Evolutionary conservation across 2,113 vertebrate species (phyloP).

Genomic region (Heterotis niloticus): DNA sequence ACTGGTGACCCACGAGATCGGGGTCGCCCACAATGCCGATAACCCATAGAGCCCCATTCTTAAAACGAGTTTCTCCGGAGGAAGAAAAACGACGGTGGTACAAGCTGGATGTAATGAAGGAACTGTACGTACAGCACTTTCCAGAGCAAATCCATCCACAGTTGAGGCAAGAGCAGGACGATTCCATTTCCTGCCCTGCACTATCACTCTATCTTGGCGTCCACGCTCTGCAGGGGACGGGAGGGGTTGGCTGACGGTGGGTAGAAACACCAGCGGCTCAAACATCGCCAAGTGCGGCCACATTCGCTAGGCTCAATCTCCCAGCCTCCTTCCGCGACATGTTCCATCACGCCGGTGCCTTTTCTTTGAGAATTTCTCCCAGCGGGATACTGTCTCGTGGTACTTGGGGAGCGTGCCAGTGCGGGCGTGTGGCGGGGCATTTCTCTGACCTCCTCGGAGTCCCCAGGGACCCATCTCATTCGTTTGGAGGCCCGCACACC

Average conservation of each 20-base stretch:
- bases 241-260: neutral
- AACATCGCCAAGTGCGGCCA: neutral
- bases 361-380: constrained; percentile 24
- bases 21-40: constrained; percentile 34
- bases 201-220: neutral
- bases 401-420: neutral
- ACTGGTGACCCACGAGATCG: constrained; percentile 31
- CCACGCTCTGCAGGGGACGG: neutral
- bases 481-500: neutral
- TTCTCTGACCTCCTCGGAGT: constrained; percentile 8
- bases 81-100: too few species aligned
- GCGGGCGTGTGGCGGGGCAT: neutral
- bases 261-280: neutral
- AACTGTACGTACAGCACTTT: neutral
- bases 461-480: constrained; percentile 27
- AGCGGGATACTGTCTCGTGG: neutral
- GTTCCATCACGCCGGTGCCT: constrained; percentile 27
- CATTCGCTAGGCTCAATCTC: neutral
- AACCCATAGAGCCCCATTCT: constrained; percentile 36
- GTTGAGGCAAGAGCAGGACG: neutral
- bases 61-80: constrained; percentile 16
- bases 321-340: constrained; percentile 11
- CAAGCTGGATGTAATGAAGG: too few species aligned
- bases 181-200: neutral
- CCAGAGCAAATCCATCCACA: neutral